Percentiles rank a stretch among this genome's conserved stretches.
These are phyloP conservation scores for Miichthys miiuy DNA, from an alignment of 2,797 vertebrate genomes.

Conservation along the genomic window DNA sequence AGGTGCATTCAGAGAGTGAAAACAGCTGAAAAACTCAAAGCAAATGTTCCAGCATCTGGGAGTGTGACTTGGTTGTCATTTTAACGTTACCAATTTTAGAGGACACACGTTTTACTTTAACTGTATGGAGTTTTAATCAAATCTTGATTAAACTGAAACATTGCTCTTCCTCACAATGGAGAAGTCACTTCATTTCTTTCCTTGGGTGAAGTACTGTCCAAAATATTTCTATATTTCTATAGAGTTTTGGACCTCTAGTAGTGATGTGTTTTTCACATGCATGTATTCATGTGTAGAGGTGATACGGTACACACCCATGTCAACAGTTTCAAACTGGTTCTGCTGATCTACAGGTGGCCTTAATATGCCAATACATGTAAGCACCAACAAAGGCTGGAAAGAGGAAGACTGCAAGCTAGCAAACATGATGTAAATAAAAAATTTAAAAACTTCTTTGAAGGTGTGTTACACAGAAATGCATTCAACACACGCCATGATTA, in stretches of 20 bases:
- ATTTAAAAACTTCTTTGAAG: not conserved
- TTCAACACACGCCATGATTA: not conserved
- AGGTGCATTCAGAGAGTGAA: not conserved
- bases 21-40: slow-evolving; percentile 3
- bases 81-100: not conserved
- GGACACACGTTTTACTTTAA: not conserved
- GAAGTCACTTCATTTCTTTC: slow-evolving; percentile 21
- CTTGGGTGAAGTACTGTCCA: not conserved
- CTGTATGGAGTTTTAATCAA: not conserved
- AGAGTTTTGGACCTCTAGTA: not conserved
- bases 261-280: not conserved
- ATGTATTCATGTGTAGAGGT: not conserved
- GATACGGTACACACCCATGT: not conserved
- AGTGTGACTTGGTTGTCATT: not conserved
- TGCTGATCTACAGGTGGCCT: not conserved
- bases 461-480: not conserved
- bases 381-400: not conserved
- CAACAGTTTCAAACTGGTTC: not conserved
- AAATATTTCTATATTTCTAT: not conserved
- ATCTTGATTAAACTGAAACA: not conserved
- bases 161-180: slow-evolving; percentile 9
- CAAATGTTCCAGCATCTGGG: slow-evolving; percentile 13
- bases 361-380: not conserved
- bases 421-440: not conserved
- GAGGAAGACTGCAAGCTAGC: not conserved